Evolutionary conservation across 2,797 vertebrate genomes (phyloP).

Genomic region (Sphenopsis melanotis): DNA sequence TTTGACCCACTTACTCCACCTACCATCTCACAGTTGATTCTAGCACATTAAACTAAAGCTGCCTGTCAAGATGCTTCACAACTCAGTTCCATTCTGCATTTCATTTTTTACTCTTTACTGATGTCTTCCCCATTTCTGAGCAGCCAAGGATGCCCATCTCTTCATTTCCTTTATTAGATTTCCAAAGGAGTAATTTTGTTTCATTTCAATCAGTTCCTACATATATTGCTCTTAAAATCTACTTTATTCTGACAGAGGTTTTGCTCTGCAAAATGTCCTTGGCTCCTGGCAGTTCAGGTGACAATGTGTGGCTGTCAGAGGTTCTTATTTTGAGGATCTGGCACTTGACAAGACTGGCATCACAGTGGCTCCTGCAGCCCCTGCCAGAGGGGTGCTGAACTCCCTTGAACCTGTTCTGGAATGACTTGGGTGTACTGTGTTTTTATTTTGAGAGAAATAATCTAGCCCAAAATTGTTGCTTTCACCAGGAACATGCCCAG

Average conservation of each 20-base stretch:
- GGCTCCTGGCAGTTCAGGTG: background rate
- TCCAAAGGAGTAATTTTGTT: background rate
- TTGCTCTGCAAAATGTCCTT: background rate
- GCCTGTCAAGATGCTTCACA: background rate
- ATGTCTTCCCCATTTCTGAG: background rate
- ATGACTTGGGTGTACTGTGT: background rate
- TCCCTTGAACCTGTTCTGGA: background rate
- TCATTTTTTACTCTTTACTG: background rate
- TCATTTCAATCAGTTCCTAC: background rate
- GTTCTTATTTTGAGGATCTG: background rate
- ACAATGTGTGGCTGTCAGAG: background rate
- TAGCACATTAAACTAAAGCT: background rate
- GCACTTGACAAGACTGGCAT: background rate
- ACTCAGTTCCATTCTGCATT: background rate
- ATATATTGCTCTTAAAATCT: background rate
- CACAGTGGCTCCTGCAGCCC: background rate
- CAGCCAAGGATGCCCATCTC: background rate
- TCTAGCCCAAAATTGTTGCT: background rate
- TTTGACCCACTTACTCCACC: background rate
- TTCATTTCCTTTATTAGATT: background rate
- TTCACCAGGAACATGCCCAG: background rate
- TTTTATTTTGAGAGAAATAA: background rate
- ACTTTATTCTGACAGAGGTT: background rate
- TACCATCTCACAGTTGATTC: slow-evolving; percentile 4
- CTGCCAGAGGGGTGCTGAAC: background rate